Base-by-base conservation (phyloP, 2,888 invertebrate species). In the Ennomos quercinarius region DNA sequence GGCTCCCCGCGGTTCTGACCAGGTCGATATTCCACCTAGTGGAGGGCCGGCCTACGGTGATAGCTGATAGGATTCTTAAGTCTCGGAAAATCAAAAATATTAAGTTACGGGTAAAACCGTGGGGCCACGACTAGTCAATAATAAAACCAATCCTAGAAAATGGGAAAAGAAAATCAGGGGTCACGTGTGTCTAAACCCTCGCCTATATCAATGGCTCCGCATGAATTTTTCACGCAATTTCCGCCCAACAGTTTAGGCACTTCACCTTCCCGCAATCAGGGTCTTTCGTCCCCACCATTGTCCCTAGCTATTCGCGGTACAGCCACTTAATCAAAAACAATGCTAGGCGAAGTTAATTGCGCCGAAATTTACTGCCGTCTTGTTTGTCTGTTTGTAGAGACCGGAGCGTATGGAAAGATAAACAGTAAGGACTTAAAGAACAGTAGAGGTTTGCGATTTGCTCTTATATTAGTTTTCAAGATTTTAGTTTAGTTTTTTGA, bases 241-340 rank as follows among this genome's bases (percentile, higher is more conserved):
- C 35, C 35, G 9, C 35, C 45, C 11, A 38, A 10, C 38, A 45
- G 45, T 11, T 27, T 27, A 27, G 27, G 27, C 43, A 27, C n/a
- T 17, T 27, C 27, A 43, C 27, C 17, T 10, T 27, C 43, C 43
- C 27, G 27, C 53, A 50, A 50, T 46, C 45, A 54, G 38, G 13
- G 42, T 1, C 13, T 9, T 44, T 38, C 13, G 41, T 13, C 44
- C 10, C 37, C 38, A 42, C 47, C 52, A 27, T 55, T 57, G 61
- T 51, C 48, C 56, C 48, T 13, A 12, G 37, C 57, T 57, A 66
- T 70, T 68, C 56, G n/a, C n/a, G 57, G 47, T 55, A 62, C 66
- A 70, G 76, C 71, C 73, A 77, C 74, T 80, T 81, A 80, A 80
- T 81, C 80, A 80, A 79, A 80, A 78, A 77, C 80, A 73, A 75